Percentiles rank a stretch among this genome's conserved stretches.
Evolutionary conservation across 1,140 invertebrate genomes (phyloP).

Genomic region (Globodera rostochiensis): DNA sequence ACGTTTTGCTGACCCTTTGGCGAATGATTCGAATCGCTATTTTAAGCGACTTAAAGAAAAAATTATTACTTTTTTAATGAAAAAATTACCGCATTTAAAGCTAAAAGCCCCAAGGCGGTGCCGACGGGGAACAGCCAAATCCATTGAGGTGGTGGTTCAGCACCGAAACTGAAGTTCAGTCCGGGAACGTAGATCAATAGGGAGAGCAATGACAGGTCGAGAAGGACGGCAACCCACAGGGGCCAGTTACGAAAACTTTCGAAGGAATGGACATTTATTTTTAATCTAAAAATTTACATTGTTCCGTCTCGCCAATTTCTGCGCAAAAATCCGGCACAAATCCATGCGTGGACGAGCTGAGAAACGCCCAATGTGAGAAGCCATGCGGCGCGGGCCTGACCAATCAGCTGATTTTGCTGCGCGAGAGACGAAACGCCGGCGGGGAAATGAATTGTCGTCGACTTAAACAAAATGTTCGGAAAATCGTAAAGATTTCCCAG

Average conservation of each 20-base stretch:
- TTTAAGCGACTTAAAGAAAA: background rate
- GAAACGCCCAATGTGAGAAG: conserved; percentile 45
- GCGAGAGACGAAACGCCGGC: conserved; percentile 23
- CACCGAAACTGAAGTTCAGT: background rate
- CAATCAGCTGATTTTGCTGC: conserved; percentile 26
- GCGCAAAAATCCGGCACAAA: conserved; percentile 19
- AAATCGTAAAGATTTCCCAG: background rate
- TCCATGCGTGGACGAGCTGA: conserved; percentile 31
- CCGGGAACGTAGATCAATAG: background rate
- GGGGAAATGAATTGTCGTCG: background rate
- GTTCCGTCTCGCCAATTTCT: background rate
- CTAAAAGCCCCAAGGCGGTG: background rate
- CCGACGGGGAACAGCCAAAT: background rate
- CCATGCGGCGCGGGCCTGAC: conserved; percentile 46
- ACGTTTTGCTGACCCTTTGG: background rate
- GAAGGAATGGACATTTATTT: background rate
- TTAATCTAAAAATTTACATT: conserved; percentile 1
- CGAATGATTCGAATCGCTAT: background rate
- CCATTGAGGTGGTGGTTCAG: background rate
- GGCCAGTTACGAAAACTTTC: background rate
- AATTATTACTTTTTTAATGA: too few relatives aligned
- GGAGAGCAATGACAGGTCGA: background rate
- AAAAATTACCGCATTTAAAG: background rate
- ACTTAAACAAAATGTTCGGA: background rate
- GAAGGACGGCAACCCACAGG: background rate